Percentiles rank a stretch among this genome's conserved stretches.
phyloP scores from a whole-genome alignment of 2,113 vertebrate species.

The Ginglymostoma cirratum region DNA sequence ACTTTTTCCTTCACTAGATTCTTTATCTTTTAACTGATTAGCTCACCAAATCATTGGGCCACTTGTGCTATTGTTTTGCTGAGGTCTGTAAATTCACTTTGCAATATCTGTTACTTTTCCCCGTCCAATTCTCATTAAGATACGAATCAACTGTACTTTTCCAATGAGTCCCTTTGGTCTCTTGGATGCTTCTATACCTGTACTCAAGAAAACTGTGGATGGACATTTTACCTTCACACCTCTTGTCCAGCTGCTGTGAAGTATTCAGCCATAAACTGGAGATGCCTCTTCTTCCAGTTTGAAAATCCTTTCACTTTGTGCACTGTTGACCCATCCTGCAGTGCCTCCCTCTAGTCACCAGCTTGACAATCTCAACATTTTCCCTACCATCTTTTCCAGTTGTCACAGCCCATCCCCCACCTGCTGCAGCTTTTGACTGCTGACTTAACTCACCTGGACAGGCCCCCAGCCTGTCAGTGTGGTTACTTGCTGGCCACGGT shows the following conservation, averaged over 20 bases:
- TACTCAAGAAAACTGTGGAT: background rate
- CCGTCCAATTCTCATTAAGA: background rate
- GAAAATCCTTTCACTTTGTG: background rate
- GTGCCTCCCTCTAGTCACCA: background rate
- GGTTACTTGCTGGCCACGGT: too few relatives aligned
- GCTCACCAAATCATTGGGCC: background rate
- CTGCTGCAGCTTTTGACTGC: too few relatives aligned
- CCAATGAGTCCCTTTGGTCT: background rate
- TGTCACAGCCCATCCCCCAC: too few relatives aligned
- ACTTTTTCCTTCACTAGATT: too few relatives aligned
- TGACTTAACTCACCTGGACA: too few relatives aligned
- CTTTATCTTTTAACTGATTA: background rate
- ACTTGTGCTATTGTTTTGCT: background rate
- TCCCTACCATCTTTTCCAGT: background rate
- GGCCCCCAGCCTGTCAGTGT: too few relatives aligned
- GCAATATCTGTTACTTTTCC: background rate
- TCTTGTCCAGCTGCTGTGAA: background rate
- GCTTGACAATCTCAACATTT: background rate
- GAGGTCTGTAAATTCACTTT: background rate
- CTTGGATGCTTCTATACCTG: background rate
- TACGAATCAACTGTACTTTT: background rate
- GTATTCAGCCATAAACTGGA: background rate
- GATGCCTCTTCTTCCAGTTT: background rate
- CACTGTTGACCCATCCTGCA: background rate
- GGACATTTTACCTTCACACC: background rate